Evolutionary conservation across 2,113 vertebrate species (phyloP).

Genomic region (Bolborhynchus lineola): DNA sequence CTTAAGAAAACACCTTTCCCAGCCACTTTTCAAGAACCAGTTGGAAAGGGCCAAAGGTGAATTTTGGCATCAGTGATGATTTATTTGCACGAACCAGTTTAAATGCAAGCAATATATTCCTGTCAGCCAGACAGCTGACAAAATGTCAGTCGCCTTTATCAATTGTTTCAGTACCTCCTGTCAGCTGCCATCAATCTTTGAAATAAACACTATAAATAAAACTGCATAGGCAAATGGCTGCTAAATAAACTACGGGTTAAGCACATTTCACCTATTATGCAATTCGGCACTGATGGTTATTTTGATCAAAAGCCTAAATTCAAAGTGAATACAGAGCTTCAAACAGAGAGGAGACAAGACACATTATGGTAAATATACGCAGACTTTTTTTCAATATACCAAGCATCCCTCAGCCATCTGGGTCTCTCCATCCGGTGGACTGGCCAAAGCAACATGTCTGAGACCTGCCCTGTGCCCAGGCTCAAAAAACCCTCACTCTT

Average conservation of each 20-base stretch:
- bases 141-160: constrained; percentile 59
- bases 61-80: constrained; percentile 43
- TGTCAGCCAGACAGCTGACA: constrained; percentile 64
- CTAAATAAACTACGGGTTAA: constrained; percentile 18
- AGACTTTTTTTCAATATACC: neutral
- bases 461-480: neutral
- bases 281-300: neutral
- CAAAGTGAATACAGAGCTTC: neutral
- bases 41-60: constrained; percentile 48
- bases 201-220: constrained; percentile 70
- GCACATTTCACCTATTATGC: neutral
- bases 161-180: constrained; percentile 58
- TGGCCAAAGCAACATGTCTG: rapidly evolving
- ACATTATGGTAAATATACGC: neutral
- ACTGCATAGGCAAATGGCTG: constrained; percentile 23
- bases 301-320: neutral
- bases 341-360: neutral
- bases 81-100: constrained; percentile 43
- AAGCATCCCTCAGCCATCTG: neutral
- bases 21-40: neutral
- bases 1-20: neutral
- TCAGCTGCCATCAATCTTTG: constrained; percentile 62
- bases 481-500: neutral
- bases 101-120: constrained; percentile 57
- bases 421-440: neutral